Evolutionary conservation across 1,140 invertebrate genomes (phyloP).

Genomic region (Papilio helenus): DNA sequence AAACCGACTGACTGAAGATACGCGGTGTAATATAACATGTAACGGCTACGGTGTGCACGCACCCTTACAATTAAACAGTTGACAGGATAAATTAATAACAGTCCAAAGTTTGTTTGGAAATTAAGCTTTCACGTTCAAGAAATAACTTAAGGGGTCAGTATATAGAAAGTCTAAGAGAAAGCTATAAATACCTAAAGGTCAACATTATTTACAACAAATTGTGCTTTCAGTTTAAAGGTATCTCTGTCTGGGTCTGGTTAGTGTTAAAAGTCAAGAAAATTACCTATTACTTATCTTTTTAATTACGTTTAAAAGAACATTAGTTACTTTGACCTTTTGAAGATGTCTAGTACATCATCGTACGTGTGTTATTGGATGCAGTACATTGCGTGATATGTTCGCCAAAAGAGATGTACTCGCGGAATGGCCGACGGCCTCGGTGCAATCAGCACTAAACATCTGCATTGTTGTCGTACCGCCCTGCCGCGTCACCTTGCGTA

Average conservation of each 20-base stretch:
- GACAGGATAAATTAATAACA: neutral
- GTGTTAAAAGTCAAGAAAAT: neutral
- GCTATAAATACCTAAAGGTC: neutral
- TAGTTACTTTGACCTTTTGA: too few species aligned
- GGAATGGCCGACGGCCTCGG: constrained; percentile 30
- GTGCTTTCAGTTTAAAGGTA: neutral
- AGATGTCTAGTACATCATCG: neutral
- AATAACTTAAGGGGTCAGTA: neutral
- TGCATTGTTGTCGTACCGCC: constrained; percentile 49
- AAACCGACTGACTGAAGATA: too few species aligned
- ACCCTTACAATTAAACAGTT: neutral
- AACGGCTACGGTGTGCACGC: too few species aligned
- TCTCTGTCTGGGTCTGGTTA: neutral
- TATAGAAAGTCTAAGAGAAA: neutral
- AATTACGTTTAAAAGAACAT: too few species aligned
- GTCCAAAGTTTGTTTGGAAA: neutral
- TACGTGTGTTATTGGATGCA: neutral
- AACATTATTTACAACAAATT: constrained; percentile 4
- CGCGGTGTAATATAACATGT: too few species aligned
- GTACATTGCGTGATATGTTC: constrained; percentile 11
- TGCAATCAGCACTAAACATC: constrained; percentile 50
- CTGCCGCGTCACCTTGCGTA: constrained; percentile 50
- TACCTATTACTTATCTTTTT: too few species aligned
- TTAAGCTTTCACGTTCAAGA: neutral
- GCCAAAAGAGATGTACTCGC: constrained; percentile 36